These are phyloP conservation scores for Arizona elegans DNA, from an alignment of 2,113 vertebrate species.

Conservation along the genomic window DNA sequence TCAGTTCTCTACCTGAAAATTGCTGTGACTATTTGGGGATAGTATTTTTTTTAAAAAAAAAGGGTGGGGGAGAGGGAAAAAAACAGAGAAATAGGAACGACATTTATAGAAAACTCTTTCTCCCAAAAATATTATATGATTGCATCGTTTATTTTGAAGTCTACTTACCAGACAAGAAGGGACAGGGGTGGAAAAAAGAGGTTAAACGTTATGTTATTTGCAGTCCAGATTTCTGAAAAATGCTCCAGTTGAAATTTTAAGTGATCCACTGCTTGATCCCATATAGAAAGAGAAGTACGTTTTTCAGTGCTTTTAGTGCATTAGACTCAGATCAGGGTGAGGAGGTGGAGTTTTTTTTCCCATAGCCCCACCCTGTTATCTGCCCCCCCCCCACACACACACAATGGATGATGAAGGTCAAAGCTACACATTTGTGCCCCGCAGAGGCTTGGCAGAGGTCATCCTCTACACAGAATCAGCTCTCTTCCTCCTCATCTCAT, in stretches of 20 bases:
- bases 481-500: conserved; percentile 21
- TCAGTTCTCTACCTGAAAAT: not conserved
- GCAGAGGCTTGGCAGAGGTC: not conserved
- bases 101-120: not conserved
- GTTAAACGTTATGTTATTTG: not conserved
- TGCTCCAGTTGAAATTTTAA: not conserved
- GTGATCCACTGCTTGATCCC: not conserved
- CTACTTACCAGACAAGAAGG: not conserved
- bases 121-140: not conserved
- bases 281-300: not conserved
- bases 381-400: too few species aligned
- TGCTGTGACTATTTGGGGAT: not conserved
- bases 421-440: not conserved
- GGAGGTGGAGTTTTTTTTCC: not conserved
- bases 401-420: too few species aligned
- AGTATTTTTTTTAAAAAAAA: too few species aligned
- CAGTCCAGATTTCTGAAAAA: not conserved
- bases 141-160: not conserved
- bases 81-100: not conserved
- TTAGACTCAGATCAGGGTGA: not conserved
- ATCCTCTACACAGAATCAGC: not conserved
- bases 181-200: accelerated
- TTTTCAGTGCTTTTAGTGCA: not conserved
- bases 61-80: too few species aligned
- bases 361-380: not conserved